Percentiles rank a stretch among this genome's conserved stretches.
Evolutionary conservation across 1,140 invertebrate species (phyloP).

Genomic region (Sinella curviseta): DNA sequence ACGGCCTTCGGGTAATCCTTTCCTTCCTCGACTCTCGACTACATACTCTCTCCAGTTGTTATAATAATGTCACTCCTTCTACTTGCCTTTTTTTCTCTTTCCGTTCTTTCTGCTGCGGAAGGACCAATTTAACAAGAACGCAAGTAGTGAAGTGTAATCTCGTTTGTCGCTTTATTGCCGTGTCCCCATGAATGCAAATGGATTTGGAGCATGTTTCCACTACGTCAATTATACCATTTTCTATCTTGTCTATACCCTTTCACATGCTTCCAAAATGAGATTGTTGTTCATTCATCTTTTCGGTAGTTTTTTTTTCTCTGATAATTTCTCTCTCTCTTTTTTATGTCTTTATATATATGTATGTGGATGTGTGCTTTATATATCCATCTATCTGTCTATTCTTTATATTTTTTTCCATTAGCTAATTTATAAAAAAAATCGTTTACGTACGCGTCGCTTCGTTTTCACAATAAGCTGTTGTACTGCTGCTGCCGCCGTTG

Average conservation of each 20-base stretch:
- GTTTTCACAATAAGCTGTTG: background rate
- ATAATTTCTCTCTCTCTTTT: background rate
- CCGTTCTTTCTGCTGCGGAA: background rate
- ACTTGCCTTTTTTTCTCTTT: background rate
- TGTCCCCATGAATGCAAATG: conserved; percentile 38
- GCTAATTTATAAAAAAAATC: conserved; percentile 8
- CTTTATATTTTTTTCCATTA: conserved; percentile 17
- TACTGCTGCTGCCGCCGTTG: background rate
- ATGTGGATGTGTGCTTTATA: background rate
- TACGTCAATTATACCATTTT: conserved; percentile 27
- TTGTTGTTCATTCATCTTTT: conserved; percentile 11
- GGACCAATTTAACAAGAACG: background rate
- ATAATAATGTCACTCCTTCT: too few relatives aligned
- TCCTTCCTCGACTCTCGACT: too few relatives aligned
- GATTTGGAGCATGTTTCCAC: conserved; percentile 43
- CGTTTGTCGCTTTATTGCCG: conserved; percentile 14
- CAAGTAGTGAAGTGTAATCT: conserved; percentile 3
- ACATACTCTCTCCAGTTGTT: too few relatives aligned
- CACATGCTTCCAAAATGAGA: background rate
- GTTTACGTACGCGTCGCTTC: background rate
- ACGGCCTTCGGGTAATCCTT: background rate
- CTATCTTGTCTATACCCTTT: conserved; percentile 18
- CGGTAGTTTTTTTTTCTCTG: background rate
- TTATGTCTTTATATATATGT: background rate
- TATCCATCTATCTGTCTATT: too few relatives aligned